Conservation (phyloP, 2,797 vertebrate genomes). For the Anguilla pacifica region DNA sequence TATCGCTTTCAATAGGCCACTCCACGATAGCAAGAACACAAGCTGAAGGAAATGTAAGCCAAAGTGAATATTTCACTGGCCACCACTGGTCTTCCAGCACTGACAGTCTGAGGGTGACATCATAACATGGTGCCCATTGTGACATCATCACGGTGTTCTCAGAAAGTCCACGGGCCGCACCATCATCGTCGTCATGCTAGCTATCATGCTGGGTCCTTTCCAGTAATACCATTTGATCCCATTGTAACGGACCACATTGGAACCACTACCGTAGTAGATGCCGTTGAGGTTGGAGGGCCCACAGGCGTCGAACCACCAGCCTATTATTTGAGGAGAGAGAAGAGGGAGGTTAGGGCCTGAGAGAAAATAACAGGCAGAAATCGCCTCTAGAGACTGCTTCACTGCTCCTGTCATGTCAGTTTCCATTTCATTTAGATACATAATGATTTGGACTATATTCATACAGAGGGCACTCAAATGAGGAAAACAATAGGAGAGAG, state of each 20-base stretch:
- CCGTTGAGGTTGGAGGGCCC: constrained; percentile 83
- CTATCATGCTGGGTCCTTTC: constrained; percentile 78
- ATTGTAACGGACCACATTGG: constrained; percentile 74
- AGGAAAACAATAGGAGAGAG: background rate
- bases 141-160: constrained; percentile 36
- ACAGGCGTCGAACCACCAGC: constrained; percentile 81
- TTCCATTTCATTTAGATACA: background rate
- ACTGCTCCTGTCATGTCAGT: background rate
- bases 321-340: constrained; percentile 45
- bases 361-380: background rate
- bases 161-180: constrained; percentile 75
- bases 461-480: background rate
- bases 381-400: background rate
- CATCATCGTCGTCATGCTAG: constrained; percentile 78
- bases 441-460: background rate
- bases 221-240: constrained; percentile 87
- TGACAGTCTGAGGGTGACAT: constrained; percentile 18
- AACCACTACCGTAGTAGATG: constrained; percentile 74
- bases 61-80: constrained; percentile 34
- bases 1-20: background rate
- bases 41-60: background rate
- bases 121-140: constrained; percentile 8
- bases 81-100: constrained; percentile 23
- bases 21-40: background rate
- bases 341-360: constrained; percentile 34